Conservation (phyloP, 2,888 invertebrate species). For the Creontiades dilutus region DNA sequence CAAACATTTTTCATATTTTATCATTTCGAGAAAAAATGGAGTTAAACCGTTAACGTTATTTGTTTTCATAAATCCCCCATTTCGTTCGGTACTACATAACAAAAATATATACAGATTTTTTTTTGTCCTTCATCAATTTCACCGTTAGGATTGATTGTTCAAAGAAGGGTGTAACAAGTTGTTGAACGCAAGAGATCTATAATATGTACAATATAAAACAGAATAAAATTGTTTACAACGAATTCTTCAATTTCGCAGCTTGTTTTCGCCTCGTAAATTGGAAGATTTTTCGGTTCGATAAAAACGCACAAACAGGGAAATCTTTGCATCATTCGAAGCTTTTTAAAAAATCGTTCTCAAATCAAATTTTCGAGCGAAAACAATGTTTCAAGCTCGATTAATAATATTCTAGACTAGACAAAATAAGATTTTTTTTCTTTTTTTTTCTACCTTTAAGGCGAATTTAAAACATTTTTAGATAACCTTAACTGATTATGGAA, state of each 20-base stretch:
- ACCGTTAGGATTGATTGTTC: neutral
- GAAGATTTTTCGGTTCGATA: neutral
- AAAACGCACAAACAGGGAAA: neutral
- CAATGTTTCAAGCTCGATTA: neutral
- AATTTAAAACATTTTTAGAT: neutral
- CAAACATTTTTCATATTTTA: neutral
- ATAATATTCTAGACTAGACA: slow-evolving; percentile 17
- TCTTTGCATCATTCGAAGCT: neutral
- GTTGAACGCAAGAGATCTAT: slow-evolving; percentile 56
- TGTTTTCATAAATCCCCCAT: neutral
- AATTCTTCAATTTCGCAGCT: neutral
- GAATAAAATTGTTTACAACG: slow-evolving; percentile 29
- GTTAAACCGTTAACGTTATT: neutral
- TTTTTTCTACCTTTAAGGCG: neutral
- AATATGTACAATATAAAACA: slow-evolving; percentile 42
- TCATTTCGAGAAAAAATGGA: neutral
- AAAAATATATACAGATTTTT: slow-evolving; percentile 58
- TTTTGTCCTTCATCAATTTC: neutral
- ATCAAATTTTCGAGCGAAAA: neutral
- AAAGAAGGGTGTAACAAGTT: slow-evolving; percentile 37
- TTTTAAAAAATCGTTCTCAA: neutral
- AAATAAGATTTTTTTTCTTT: neutral
- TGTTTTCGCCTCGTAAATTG: neutral
- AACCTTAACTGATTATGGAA: neutral
- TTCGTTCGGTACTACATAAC: slow-evolving; percentile 3